phyloP scores from a whole-genome alignment of 2,888 invertebrate genomes.

The Clitarchus hookeri region DNA sequence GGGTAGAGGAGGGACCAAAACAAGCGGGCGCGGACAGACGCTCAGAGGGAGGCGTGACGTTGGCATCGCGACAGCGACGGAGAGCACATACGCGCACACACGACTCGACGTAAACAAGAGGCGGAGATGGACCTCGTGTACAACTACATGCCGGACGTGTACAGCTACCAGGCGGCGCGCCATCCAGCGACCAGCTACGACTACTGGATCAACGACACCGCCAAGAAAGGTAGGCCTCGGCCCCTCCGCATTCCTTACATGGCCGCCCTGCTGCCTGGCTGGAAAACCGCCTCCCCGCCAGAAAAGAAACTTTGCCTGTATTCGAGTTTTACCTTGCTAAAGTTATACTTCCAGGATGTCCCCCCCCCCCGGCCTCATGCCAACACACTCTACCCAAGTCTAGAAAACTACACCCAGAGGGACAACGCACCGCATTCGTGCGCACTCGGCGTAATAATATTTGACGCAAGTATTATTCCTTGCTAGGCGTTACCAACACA shows the following conservation, averaged over 20 bases:
- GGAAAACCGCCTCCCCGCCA: background rate
- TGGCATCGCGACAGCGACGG: background rate
- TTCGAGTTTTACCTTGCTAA: too few species aligned
- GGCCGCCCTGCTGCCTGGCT: background rate
- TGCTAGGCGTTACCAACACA: too few species aligned
- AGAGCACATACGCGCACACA: background rate
- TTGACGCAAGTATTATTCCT: too few species aligned
- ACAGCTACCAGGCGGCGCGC: slow-evolving; percentile 59
- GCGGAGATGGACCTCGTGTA: slow-evolving; percentile 59
- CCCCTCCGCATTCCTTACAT: background rate
- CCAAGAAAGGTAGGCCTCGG: background rate
- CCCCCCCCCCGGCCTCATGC: too few species aligned
- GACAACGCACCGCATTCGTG: too few species aligned
- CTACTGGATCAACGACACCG: slow-evolving; percentile 52
- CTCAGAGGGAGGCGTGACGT: background rate
- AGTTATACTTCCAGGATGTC: too few species aligned
- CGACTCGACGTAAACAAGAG: background rate
- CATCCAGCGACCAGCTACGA: slow-evolving; percentile 59
- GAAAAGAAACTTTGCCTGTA: too few species aligned
- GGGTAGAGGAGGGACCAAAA: slow-evolving; percentile 19
- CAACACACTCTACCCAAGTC: too few species aligned
- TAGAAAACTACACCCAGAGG: too few species aligned
- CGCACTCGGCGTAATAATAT: too few species aligned
- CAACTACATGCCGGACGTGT: slow-evolving; percentile 59
- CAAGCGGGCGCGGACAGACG: background rate